Conservation (phyloP, 2,113 vertebrate genomes). For the Vidua chalybeata region DNA sequence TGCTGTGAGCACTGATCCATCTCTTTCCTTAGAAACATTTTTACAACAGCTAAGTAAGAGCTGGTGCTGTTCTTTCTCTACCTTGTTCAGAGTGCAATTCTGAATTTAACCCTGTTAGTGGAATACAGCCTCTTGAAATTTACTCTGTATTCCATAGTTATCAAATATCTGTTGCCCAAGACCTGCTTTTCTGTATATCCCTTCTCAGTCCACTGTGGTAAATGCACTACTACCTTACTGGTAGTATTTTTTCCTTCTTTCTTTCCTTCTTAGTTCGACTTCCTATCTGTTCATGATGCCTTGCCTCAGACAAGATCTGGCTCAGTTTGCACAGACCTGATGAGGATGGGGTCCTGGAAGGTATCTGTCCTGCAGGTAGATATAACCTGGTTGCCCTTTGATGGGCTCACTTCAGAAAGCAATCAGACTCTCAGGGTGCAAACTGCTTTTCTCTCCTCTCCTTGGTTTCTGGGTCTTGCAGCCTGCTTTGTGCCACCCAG, state of each 20-base stretch:
- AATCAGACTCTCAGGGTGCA: not conserved
- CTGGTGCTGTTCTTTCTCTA: not conserved
- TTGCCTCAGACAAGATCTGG: not conserved
- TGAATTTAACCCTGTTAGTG: not conserved
- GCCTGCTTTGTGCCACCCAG: accelerated
- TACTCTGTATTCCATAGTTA: not conserved
- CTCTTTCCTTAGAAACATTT: not conserved
- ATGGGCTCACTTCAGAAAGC: not conserved
- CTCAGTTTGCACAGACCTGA: not conserved
- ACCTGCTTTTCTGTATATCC: not conserved
- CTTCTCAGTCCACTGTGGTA: not conserved
- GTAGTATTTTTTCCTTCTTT: not conserved
- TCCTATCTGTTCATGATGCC: not conserved
- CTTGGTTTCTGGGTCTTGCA: not conserved
- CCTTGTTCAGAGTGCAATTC: not conserved
- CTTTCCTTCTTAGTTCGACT: not conserved
- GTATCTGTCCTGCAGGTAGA: not conserved
- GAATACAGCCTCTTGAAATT: not conserved
- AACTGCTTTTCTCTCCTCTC: not conserved
- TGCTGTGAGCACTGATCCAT: not conserved
- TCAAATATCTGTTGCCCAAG: not conserved
- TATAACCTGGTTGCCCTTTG: accelerated
- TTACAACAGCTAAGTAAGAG: not conserved
- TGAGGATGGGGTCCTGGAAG: not conserved
- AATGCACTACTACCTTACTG: not conserved